Evolutionary conservation across 2,113 vertebrate species (phyloP), one percentile per base, ranked within the genome.

Genomic region (Corydoras maculifer): DNA sequence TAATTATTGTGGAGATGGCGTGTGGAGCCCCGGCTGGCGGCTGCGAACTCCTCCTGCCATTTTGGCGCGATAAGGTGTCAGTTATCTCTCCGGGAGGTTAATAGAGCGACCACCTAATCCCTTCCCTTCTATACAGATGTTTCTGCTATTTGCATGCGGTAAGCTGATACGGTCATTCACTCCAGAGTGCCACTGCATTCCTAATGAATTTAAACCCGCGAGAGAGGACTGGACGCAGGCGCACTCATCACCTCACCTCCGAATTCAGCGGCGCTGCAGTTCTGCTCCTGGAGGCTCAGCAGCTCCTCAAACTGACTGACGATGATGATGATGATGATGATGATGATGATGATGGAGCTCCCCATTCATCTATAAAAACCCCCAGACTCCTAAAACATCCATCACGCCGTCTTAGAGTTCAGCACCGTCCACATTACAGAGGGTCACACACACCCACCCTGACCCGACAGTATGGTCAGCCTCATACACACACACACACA

Each of bases 111-210:
- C 75, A 76, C 75, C 75, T 79, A 83, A 83, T 82, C 82, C 80
- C 60, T 77, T 77, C 75, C 71, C 80, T 76, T 77, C 78, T 79
- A 69, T 77, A 71, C 79, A 80, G 80, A 79, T 81, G 79, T 80
- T 81, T 43, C 78, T 78, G 75, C 75, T 83, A 82, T 83, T 83
- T 83, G 82, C 78, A 83, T 82, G 80, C 61, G 75, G 82, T 83
- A 83, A 83, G 78, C 80, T 80, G 82, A 83, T 83, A 82, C 82
- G 80, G 82, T 83, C 82, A 83, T 79, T 80, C 78, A 80, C 73
- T 82, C 75, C 68, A 79, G 77, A 80, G 80, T 79, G 76, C 75
- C 78, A 78, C 75, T 81, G 82, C 78, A 83, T 83, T 80, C 80
- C 78, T 80, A 83, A 81, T 83, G 82, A 79, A 83, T 81, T 83